Percentiles rank a stretch among this genome's conserved stretches.
These are phyloP conservation scores for Mus musculus DNA, from an alignment of 2,113 vertebrate genomes.

Conservation along the genomic window DNA sequence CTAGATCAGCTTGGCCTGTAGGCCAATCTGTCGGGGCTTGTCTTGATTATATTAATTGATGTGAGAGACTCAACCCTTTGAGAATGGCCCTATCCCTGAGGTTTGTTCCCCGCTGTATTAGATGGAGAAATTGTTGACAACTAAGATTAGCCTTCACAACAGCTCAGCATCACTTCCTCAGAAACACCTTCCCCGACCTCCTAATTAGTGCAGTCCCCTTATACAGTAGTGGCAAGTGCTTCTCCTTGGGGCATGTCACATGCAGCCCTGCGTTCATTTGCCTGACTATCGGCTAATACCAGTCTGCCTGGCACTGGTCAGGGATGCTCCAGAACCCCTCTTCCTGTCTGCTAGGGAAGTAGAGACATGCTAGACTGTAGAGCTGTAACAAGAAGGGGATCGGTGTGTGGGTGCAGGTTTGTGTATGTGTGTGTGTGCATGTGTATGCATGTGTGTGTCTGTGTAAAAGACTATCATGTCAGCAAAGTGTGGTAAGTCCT, in stretches of 20 bases:
- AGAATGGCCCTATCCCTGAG: neutral
- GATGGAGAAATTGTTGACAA: neutral
- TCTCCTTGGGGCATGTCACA: neutral
- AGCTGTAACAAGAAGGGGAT: neutral
- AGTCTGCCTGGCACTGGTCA: neutral
- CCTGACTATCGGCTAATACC: neutral
- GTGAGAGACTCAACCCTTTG: neutral
- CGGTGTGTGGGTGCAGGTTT: neutral
- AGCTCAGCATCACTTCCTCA: neutral
- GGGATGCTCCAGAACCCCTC: neutral
- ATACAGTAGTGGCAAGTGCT: neutral
- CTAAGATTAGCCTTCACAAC: neutral
- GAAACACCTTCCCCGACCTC: neutral
- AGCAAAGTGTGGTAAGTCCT: neutral
- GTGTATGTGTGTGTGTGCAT: no score
- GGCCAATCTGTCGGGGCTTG: neutral
- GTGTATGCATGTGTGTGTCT: no score
- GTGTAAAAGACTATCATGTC: neutral
- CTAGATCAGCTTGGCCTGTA: neutral
- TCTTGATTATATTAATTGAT: neutral
- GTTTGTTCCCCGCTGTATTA: no score
- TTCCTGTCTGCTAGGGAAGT: neutral
- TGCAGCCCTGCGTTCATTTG: neutral
- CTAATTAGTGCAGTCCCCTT: neutral
- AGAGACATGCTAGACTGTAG: neutral